phyloP scores from a whole-genome alignment of 2,113 vertebrate species.

The Pampusana beccarii region DNA sequence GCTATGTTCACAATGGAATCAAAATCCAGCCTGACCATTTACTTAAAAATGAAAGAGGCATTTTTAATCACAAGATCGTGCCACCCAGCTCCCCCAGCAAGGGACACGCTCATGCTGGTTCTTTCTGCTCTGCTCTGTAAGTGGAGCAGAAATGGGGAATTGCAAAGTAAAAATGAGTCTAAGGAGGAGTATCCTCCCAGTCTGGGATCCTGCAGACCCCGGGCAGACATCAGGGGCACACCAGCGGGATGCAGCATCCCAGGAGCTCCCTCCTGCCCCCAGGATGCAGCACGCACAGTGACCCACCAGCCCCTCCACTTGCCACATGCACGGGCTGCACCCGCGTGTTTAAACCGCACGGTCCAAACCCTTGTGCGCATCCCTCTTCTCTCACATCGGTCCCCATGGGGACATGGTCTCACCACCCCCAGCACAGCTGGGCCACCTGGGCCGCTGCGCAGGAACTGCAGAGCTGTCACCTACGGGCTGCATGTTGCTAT shows the following conservation, averaged over 20 bases:
- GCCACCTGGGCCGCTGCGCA: rapidly evolving
- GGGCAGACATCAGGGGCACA: background rate
- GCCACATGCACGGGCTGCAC: rapidly evolving
- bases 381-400: background rate
- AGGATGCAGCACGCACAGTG: rapidly evolving
- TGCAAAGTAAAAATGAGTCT: background rate
- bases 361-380: rapidly evolving
- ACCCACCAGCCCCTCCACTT: background rate
- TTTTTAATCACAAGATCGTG: background rate
- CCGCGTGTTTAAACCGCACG: rapidly evolving
- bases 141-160: background rate
- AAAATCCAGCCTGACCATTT: background rate
- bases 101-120: rapidly evolving
- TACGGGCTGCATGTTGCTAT: background rate
- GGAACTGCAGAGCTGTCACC: background rate
- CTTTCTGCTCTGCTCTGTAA: background rate
- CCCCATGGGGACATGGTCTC: rapidly evolving
- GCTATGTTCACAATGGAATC: background rate
- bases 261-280: background rate
- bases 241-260: background rate
- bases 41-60: background rate
- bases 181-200: rapidly evolving
- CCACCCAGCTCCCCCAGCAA: background rate
- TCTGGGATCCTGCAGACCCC: rapidly evolving
- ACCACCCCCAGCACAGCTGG: too few species aligned